Base-by-base conservation (phyloP, 2,113 vertebrate species). In the Pholis gunnellus region DNA sequence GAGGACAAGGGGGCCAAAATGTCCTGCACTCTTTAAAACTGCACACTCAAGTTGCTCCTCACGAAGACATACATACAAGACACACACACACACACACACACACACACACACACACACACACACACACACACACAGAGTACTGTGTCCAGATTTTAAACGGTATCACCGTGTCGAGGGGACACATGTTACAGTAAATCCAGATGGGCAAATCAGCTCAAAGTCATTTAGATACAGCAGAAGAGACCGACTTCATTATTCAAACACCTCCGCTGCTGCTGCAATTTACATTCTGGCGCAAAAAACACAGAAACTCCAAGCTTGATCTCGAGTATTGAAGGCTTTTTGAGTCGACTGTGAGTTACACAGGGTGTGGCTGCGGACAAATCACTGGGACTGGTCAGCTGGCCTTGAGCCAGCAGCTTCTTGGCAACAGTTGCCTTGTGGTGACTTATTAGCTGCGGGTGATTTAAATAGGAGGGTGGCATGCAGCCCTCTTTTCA, bases 361-460 rank as follows among this genome's bases (percentile, higher is more conserved):
- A 82, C 50, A 48, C 36, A 9, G 73, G 87, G 77, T 8, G 72
- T 27, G 70, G 73, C 65, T 68, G 73, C 9, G 31, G 70, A 86
- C 80, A 90, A 93, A 92, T 93, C 84, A 86, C 66, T 50, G 18
- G 77, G 83, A 81, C 25, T 78, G 85, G 57, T 79, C 86, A 54
- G 75, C 70, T 76, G 85, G 81, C 81, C 79, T 68, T 69, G 44
- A 79, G 75, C 82, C 86, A 83, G 61, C 72, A 78, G 87, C 52
- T 75, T 25, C 63, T 67, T 71, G 72, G 66, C 79, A 79, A 66
- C 78, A 40, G 50, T 15, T 0, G 59, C 76, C 75, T 64, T 70
- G 69, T 76, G 64, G 22, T 78, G 56, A 85, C 65, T 87, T 81
- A 88, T 84, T 78, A 72, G 74, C 27, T 27, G 20, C 67, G 42